Evolutionary conservation across 2,113 vertebrate species (phyloP).

Genomic region (Cyanocitta stelleri): DNA sequence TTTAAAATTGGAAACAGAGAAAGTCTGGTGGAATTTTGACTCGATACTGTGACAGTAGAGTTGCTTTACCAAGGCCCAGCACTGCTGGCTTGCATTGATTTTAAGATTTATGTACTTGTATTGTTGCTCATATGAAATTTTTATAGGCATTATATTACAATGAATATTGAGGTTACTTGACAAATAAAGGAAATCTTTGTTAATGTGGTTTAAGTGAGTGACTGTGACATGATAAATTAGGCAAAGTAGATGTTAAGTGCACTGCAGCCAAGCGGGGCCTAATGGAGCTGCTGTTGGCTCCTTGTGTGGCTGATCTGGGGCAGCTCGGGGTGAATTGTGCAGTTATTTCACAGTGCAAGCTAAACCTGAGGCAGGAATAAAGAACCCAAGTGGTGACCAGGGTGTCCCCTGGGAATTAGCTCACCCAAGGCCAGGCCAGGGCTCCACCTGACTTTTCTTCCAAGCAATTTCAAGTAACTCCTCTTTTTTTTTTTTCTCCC

Average conservation of each 20-base stretch:
- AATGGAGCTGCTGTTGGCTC: neutral
- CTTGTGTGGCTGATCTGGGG: accelerated
- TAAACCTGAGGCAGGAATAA: neutral
- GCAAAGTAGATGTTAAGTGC: conserved; percentile 27
- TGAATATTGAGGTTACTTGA: conserved; percentile 21
- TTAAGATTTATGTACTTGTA: neutral
- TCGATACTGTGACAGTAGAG: accelerated
- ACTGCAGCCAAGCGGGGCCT: neutral
- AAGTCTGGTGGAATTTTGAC: neutral
- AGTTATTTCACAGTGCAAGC: neutral
- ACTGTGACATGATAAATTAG: conserved; percentile 34
- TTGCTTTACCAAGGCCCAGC: neutral
- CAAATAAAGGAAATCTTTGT: conserved; percentile 42
- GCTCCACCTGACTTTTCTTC: neutral
- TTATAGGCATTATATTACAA: conserved; percentile 28
- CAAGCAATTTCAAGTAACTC: neutral
- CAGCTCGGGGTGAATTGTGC: neutral
- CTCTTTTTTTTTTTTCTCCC: accelerated
- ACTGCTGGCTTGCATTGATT: neutral
- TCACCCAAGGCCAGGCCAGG: accelerated
- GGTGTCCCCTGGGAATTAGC: neutral
- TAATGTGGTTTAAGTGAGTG: conserved; percentile 25
- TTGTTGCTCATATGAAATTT: conserved; percentile 14
- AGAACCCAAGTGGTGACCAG: neutral
- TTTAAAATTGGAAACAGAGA: neutral